Evolutionary conservation across 2,797 vertebrate genomes (phyloP), one percentile per base, ranked within the genome.

Genomic region (Xiphophorus birchmanni): DNA sequence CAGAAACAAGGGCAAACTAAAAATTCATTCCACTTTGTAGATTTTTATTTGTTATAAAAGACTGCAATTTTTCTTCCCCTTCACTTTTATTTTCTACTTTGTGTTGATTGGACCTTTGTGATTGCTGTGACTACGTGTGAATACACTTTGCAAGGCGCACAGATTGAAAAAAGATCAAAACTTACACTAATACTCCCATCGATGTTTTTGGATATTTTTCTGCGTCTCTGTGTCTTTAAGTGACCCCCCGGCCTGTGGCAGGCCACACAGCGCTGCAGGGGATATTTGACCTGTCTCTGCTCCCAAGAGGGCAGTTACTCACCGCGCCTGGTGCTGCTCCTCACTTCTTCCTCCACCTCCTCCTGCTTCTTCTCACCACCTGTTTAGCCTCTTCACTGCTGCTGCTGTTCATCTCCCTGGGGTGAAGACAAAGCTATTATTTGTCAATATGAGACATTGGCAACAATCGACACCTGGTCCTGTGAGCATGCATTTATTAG

Each of bases 221-320:
- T 79, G 48, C 52, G 82, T 76, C 71, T 79, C 56, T 58, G 83
- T 82, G 81, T 82, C 73, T 84, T 18, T 75, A 58, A 95, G 95
- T 96, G 84, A 92, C 85, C 83, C 92, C 95, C 67, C 90, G 86
- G 89, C 75, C 67, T 72, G 80, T 85, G 77, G 81, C 40, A 1
- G 91, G 92, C 81, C 91, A 95, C 77, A 90, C 88, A 32, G 88
- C 93, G 85, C 94, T 96, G 84, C 96, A 96, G 87, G 90, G 93
- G 82, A 87, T 92, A 81, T 96, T 96, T 82, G 92, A 94, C 85
- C 90, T 91, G 86, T 93, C 95, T 90, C 90, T 96, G 37, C 92
- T 94, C 82, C 90, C 95, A 47, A 90, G 83, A 84, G 95, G 93
- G 42, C 90, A 76, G 76, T 91, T 95, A 47, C 69, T 87, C 72